A percentile compares a stretch with the other conserved stretches of the same genome.
Conservation (phyloP, 2,888 invertebrate species). For the Eucera pruinosa region DNA sequence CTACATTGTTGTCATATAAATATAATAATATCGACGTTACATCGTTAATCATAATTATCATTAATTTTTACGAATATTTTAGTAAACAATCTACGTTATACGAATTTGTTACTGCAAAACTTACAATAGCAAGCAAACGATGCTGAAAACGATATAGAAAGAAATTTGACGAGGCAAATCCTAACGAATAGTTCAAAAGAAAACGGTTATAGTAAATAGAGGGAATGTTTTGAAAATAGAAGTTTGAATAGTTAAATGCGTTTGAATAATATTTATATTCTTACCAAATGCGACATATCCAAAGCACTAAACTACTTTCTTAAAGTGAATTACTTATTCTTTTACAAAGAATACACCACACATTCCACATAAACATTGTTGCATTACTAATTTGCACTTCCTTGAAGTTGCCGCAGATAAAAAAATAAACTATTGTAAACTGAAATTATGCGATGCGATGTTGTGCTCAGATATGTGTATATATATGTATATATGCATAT, state of each 20-base stretch:
- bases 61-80: neutral
- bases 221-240: neutral
- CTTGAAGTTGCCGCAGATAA: conserved; percentile 56
- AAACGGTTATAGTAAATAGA: conserved; percentile 6
- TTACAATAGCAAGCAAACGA: neutral
- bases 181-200: no score
- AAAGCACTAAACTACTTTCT: conserved; percentile 68
- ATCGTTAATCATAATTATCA: neutral
- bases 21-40: neutral
- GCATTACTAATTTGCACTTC: conserved; percentile 27
- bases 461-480: neutral
- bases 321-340: conserved; percentile 48
- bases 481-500: neutral
- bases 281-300: conserved; percentile 79
- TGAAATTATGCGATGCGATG: conserved; percentile 16
- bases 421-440: conserved; percentile 35
- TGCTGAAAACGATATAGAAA: conserved; percentile 7
- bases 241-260: neutral
- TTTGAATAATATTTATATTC: conserved; percentile 32
- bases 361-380: conserved; percentile 44
- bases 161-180: neutral
- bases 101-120: neutral
- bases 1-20: neutral
- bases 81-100: neutral
- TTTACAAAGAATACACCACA: conserved; percentile 47